These are phyloP conservation scores for Exaiptasia diaphana DNA, from an alignment of 64 coral and sea anemone species.

Conservation along the genomic window DNA sequence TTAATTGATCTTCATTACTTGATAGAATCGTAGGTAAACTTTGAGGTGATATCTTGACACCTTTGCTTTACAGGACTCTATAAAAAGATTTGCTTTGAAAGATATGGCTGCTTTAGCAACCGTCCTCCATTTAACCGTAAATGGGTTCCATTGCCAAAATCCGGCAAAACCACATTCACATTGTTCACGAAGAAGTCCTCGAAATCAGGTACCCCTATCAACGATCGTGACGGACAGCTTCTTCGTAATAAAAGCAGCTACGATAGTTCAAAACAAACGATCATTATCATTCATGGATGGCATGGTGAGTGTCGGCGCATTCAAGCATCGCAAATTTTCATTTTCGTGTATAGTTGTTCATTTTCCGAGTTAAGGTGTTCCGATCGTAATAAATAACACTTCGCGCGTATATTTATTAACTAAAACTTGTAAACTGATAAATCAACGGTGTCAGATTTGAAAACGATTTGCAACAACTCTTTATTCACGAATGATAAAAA, in stretches of 20 bases:
- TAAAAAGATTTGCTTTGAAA: slow-evolving; percentile 15
- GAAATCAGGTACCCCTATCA: neutral
- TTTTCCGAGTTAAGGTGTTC: neutral
- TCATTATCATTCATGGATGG: slow-evolving; percentile 43
- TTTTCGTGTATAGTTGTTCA: neutral
- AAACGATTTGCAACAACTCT: neutral
- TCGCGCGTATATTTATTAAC: too few species aligned
- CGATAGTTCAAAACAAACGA: neutral
- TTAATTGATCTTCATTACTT: too few species aligned
- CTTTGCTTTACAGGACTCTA: too few species aligned
- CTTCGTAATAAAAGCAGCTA: neutral
- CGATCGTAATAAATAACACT: neutral
- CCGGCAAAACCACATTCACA: neutral
- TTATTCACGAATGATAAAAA: neutral
- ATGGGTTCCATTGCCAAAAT: neutral
- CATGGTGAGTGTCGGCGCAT: neutral
- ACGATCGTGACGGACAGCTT: slow-evolving; percentile 11
- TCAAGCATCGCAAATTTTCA: too few species aligned
- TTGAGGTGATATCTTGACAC: too few species aligned
- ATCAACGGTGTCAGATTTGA: neutral
- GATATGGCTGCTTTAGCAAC: slow-evolving; percentile 38
- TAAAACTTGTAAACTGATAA: too few species aligned
- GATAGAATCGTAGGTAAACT: too few species aligned
- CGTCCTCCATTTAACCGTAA: neutral
- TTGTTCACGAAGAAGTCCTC: too few species aligned